These are phyloP conservation scores for Tauraco erythrolophus DNA, from an alignment of 2,113 vertebrate genomes.

Conservation along the genomic window DNA sequence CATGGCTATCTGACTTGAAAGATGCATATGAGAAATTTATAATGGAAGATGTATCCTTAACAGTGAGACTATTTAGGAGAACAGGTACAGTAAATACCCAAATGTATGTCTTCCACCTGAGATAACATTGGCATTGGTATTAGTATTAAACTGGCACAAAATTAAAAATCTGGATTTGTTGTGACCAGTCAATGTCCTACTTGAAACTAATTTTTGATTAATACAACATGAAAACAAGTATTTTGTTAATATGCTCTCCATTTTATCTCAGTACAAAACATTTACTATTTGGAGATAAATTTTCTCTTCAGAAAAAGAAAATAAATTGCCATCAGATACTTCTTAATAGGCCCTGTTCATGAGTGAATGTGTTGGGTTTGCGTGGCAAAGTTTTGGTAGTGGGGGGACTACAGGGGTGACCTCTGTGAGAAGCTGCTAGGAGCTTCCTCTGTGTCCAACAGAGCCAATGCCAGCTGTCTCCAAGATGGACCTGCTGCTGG, in stretches of 20 bases:
- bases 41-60: not conserved
- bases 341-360: not conserved
- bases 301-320: not conserved
- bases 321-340: not conserved
- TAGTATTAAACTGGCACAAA: not conserved
- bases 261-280: not conserved
- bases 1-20: not conserved
- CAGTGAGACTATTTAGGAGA: too few species aligned
- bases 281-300: not conserved
- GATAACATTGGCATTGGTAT: not conserved
- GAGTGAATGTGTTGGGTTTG: not conserved
- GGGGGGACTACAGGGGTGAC: fast-evolving
- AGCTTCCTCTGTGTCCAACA: not conserved
- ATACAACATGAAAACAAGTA: not conserved
- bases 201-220: not conserved
- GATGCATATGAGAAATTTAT: not conserved
- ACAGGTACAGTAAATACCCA: too few species aligned
- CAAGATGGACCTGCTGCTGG: fast-evolving
- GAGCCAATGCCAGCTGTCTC: not conserved
- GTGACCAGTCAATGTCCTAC: not conserved
- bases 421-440: not conserved
- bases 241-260: not conserved
- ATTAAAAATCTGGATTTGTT: not conserved
- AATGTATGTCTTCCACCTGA: not conserved
- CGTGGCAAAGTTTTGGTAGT: not conserved